Evolutionary conservation across 2,797 vertebrate genomes (phyloP), one percentile per base, ranked within the genome.

Genomic region (Xenops minutus): DNA sequence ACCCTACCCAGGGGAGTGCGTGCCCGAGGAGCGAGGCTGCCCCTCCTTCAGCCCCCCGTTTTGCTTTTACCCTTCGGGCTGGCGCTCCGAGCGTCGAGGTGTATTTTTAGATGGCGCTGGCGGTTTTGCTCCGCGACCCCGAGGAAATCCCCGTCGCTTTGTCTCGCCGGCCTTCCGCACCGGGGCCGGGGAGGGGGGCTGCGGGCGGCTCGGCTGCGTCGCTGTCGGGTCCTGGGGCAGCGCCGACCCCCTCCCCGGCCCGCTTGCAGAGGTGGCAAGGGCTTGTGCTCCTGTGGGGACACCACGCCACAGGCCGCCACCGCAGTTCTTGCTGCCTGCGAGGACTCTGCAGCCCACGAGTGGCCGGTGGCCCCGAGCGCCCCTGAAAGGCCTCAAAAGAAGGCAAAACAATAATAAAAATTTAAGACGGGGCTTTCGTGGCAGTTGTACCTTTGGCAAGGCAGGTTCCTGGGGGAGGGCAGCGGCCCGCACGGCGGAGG

Each of bases 91-190:
- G 19, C 49, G 22, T 39, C 62, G 49, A 68, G 36, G 37, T 62
- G 77, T 81, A 71, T 84, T 93, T 96, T 96, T 87, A 96, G 91
- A 30, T 14, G 48, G n/a, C 48, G 55, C 91, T 80, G 91, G 91
- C 22, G 8, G 68, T 55, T 85, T 92, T 54, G 48, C 83, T 83
- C 44, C 7, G 22, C 61, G 80, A 88, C 80, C 76, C 80, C 61
- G 36, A 83, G 64, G 80, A 86, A 85, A 76, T 12, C 52, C 55
- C 55, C 37, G 72, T 34, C 49, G 46, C 85, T 87, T 89, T 87
- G 90, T 94, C 92, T 95, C 85, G 82, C 67, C 75, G 32, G 48
- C 62, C 46, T 95, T 95, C 89, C 75, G 75, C 59, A 20, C 3
- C 36, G 61, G 84, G 72, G 46, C 39, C 36, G 36, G 58, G 55